Evolutionary conservation across 2,797 vertebrate genomes (phyloP).

Genomic region (Gila robusta): DNA sequence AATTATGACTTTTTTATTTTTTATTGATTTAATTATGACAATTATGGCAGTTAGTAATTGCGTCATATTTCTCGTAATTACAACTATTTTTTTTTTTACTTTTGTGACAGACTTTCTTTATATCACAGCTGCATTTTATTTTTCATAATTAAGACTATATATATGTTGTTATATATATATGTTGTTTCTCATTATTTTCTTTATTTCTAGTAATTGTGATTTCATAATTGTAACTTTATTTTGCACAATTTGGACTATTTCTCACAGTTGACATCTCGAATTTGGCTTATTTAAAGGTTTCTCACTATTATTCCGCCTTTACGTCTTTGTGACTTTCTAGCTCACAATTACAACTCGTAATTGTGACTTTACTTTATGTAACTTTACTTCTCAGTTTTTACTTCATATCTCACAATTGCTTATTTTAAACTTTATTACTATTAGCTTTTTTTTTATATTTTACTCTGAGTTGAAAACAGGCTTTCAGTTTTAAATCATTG

Average conservation of each 20-base stretch:
- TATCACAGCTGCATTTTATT: not conserved
- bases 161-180: not conserved
- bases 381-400: not conserved
- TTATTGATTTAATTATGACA: too few relatives aligned
- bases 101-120: not conserved
- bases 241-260: not conserved
- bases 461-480: not conserved
- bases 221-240: not conserved
- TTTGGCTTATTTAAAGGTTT: not conserved
- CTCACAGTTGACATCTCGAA: too few relatives aligned
- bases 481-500: constrained; percentile 5
- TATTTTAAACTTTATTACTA: not conserved
- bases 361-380: not conserved
- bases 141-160: not conserved
- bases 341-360: not conserved
- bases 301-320: not conserved
- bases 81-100: too few relatives aligned
- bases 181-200: not conserved
- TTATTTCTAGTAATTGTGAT: not conserved
- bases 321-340: not conserved
- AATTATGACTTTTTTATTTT: not conserved
- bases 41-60: too few relatives aligned
- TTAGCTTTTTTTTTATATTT: not conserved
- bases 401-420: not conserved
- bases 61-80: not conserved